A percentile compares a stretch with the other conserved stretches of the same genome.
Conservation (phyloP, 2,888 invertebrate species). For the Saturnia pavonia region DNA sequence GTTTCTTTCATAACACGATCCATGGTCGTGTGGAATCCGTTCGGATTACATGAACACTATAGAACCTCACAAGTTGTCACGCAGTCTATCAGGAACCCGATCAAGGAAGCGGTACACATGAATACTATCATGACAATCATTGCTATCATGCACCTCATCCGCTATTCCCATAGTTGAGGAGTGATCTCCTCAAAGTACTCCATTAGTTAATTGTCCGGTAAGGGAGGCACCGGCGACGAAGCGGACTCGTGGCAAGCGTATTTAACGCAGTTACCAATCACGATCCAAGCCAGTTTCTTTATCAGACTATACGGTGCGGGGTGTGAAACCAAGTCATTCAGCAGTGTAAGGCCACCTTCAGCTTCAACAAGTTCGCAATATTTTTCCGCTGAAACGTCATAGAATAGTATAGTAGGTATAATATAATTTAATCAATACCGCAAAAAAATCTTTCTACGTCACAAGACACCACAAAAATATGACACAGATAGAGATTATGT, state of each 20-base stretch:
- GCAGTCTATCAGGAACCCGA: not conserved
- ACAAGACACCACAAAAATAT: too few relatives aligned
- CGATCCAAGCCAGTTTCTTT: constrained; percentile 85
- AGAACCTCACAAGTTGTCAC: not conserved
- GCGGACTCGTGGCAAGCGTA: constrained; percentile 34
- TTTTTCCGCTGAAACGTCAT: constrained; percentile 88
- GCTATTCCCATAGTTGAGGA: constrained; percentile 52
- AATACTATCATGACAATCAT: not conserved
- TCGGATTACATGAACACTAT: not conserved
- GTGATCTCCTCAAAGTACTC: constrained; percentile 58
- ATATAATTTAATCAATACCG: too few relatives aligned
- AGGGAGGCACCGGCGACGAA: constrained; percentile 28
- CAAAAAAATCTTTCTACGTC: too few relatives aligned
- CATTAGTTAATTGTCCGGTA: constrained; percentile 60
- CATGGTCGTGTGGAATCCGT: not conserved
- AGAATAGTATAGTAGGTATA: too few relatives aligned
- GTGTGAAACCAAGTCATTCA: constrained; percentile 85
- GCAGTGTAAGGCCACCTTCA: constrained; percentile 91
- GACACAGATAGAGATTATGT: too few relatives aligned
- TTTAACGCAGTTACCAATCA: constrained; percentile 84
- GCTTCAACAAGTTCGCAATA: constrained; percentile 94
- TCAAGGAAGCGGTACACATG: not conserved
- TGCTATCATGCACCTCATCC: not conserved
- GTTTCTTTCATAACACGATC: not conserved
- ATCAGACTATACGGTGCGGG: constrained; percentile 84